Conservation (phyloP, 2,888 invertebrate species). For the Icerya purchasi region DNA sequence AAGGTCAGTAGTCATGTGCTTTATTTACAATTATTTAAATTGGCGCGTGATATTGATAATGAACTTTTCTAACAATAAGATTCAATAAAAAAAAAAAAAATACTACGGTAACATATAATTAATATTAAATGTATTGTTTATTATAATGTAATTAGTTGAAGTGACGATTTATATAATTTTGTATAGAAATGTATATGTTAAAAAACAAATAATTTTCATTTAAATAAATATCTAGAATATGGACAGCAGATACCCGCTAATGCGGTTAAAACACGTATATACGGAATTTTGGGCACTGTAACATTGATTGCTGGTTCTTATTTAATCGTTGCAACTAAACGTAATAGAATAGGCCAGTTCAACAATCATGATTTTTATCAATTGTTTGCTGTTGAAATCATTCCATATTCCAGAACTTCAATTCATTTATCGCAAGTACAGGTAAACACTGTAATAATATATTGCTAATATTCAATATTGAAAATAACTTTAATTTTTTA, state of each 20-base stretch:
- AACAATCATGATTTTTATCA: constrained; percentile 60
- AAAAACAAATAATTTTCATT: too few relatives aligned
- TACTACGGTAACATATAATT: neutral
- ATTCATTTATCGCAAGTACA: constrained; percentile 67
- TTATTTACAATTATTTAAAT: too few relatives aligned
- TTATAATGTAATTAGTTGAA: neutral
- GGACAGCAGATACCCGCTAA: constrained; percentile 39
- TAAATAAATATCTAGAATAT: too few relatives aligned
- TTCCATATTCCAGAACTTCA: constrained; percentile 66
- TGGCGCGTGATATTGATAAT: too few relatives aligned
- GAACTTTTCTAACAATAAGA: too few relatives aligned
- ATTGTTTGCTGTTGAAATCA: constrained; percentile 53
- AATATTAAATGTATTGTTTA: neutral
- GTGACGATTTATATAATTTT: too few relatives aligned
- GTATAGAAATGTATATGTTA: too few relatives aligned
- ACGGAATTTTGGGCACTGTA: constrained; percentile 72
- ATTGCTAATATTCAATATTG: too few relatives aligned
- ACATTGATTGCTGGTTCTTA: constrained; percentile 67
- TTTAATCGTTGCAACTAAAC: constrained; percentile 68
- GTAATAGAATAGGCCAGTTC: constrained; percentile 58
- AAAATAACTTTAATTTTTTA: too few relatives aligned
- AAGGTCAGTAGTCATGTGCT: neutral
- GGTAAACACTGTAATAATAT: constrained; percentile 24
- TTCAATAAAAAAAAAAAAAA: too few relatives aligned
- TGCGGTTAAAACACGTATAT: constrained; percentile 38